Conservation (phyloP, 2,888 invertebrate species). For the Drosophila recens region DNA sequence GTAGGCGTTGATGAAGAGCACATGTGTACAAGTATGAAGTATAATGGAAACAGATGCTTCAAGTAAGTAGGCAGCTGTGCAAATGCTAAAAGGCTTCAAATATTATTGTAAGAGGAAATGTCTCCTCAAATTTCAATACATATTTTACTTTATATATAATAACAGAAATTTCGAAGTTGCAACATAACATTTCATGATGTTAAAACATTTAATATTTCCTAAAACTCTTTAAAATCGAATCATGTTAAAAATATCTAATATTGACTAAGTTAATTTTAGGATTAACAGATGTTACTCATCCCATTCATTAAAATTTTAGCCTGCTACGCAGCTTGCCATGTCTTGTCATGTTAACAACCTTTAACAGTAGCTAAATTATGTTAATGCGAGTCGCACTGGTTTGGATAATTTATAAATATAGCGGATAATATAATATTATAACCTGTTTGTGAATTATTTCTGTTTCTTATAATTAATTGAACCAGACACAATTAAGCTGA, state of each 20-base stretch:
- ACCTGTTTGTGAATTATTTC: constrained; percentile 8
- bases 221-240: not conserved
- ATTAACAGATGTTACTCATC: not conserved
- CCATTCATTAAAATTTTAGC: not conserved
- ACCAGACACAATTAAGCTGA: not conserved
- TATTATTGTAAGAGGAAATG: constrained; percentile 12
- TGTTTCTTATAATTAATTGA: not conserved
- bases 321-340: not conserved
- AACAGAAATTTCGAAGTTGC: not conserved
- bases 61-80: constrained; percentile 35
- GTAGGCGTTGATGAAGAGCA: constrained; percentile 69
- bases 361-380: constrained; percentile 13
- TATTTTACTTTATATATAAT: not conserved
- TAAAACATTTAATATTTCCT: too few species aligned
- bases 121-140: constrained; percentile 12
- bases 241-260: not conserved
- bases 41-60: constrained; percentile 61
- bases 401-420: constrained; percentile 1
- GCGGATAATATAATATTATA: not conserved
- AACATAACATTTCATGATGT: not conserved
- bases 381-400: not conserved
- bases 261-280: not conserved
- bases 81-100: constrained; percentile 39
- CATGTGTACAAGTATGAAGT: constrained; percentile 46
- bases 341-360: constrained; percentile 7